Evolutionary conservation across 2,113 vertebrate genomes (phyloP).

Genomic region (Equus quagga): DNA sequence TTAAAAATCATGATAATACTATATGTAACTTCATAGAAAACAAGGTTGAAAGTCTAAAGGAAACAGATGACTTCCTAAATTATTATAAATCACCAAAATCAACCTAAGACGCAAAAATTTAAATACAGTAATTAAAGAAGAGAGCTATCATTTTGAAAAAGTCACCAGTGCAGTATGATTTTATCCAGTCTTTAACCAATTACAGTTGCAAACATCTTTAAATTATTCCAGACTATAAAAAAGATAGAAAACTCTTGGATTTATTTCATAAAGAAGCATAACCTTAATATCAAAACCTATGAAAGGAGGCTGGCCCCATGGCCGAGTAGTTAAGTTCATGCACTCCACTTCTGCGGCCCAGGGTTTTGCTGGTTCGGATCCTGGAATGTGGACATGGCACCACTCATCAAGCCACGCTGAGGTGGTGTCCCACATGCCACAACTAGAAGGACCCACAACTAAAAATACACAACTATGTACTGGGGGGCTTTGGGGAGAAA

Average conservation of each 20-base stretch:
- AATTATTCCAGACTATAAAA: not conserved
- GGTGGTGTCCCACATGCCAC: too few species aligned
- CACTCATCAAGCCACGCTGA: too few species aligned
- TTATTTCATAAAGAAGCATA: not conserved
- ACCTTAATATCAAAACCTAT: not conserved
- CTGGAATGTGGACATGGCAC: too few species aligned
- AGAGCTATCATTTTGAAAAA: not conserved
- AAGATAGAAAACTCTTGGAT: not conserved
- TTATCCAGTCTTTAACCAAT: not conserved
- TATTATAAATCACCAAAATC: constrained; percentile 6
- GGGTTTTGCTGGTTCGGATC: too few species aligned
- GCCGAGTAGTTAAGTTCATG: too few species aligned
- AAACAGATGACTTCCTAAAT: not conserved
- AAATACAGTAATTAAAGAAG: not conserved
- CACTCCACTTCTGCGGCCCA: too few species aligned
- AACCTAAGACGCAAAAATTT: not conserved
- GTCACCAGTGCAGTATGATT: not conserved
- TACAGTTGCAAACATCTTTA: not conserved
- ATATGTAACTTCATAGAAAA: constrained; percentile 4
- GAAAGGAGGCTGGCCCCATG: not conserved
- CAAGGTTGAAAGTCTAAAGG: constrained; percentile 1
- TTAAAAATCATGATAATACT: constrained; percentile 23
- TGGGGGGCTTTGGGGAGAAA: too few species aligned
- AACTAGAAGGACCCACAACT: too few species aligned
- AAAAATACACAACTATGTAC: too few species aligned